Evolutionary conservation across 2,113 vertebrate species (phyloP).

Genomic region (Phaetusa simplex): DNA sequence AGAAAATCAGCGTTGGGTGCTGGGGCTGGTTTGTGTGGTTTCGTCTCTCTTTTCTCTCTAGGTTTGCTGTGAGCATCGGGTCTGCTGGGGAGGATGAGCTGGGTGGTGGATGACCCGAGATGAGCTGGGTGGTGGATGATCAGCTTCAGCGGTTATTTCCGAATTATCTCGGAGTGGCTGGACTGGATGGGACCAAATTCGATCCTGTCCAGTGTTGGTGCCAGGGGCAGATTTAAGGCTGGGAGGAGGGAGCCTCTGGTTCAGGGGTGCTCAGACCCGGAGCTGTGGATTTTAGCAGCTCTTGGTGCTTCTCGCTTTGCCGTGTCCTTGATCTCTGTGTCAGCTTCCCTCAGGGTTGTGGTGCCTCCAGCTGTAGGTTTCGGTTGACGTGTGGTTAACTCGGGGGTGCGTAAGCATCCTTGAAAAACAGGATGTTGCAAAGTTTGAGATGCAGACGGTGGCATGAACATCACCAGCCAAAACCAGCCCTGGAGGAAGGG

Average conservation of each 20-base stretch:
- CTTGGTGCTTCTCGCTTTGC: background rate
- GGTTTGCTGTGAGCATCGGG: background rate
- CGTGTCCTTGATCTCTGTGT: background rate
- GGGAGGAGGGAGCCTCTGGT: background rate
- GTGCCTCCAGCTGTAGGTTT: background rate
- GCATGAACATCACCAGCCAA: accelerated
- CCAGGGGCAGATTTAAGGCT: background rate
- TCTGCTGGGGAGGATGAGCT: background rate
- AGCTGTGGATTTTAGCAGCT: background rate
- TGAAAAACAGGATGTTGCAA: background rate
- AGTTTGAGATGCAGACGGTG: background rate
- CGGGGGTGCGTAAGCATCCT: accelerated
- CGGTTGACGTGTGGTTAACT: accelerated
- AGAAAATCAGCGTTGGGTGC: accelerated
- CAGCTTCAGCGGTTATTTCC: background rate
- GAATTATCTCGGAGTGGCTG: background rate
- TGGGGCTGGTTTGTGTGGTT: background rate
- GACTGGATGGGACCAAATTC: background rate
- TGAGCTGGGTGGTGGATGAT: background rate
- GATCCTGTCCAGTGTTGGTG: too few species aligned
- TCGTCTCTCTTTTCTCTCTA: background rate
- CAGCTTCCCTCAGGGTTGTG: accelerated
- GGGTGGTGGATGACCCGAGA: background rate
- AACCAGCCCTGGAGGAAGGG: background rate
- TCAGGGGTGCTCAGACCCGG: background rate